Percentiles rank a stretch among this genome's conserved stretches.
Evolutionary conservation across 2,797 vertebrate genomes (phyloP).

Genomic region (Morus bassanus): DNA sequence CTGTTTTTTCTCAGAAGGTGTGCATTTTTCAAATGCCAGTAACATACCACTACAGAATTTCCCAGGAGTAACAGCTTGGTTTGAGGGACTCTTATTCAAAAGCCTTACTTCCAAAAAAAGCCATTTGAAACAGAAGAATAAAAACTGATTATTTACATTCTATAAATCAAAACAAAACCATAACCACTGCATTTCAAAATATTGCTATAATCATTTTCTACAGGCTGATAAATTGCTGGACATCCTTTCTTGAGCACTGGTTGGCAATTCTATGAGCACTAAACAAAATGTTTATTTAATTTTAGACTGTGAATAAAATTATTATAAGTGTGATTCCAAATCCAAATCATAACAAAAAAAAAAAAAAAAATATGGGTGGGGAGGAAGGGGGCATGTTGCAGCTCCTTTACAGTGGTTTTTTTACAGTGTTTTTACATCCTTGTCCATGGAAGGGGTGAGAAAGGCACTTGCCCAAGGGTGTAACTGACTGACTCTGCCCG

Average conservation of each 20-base stretch:
- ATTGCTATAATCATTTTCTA: conserved; percentile 55
- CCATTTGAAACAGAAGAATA: conserved; percentile 55
- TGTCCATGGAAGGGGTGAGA: background rate
- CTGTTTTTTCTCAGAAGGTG: conserved; percentile 82
- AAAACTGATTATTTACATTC: conserved; percentile 49
- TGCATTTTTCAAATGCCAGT: conserved; percentile 82
- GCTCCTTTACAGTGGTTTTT: background rate
- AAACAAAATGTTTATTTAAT: conserved; percentile 29
- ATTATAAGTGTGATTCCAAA: conserved; percentile 34
- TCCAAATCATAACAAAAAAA: background rate
- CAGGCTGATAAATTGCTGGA: conserved; percentile 51
- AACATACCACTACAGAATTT: conserved; percentile 79
- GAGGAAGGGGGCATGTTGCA: background rate
- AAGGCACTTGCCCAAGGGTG: background rate
- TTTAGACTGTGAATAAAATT: conserved; percentile 24
- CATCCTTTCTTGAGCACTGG: conserved; percentile 35
- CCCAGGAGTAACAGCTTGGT: conserved; percentile 80
- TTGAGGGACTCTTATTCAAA: conserved; percentile 64
- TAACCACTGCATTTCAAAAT: conserved; percentile 46
- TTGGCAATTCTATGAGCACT: background rate
- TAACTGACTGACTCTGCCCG: background rate
- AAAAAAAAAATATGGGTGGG: background rate
- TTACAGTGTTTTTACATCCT: background rate
- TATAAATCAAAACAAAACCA: conserved; percentile 60
- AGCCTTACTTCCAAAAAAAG: conserved; percentile 56